These are phyloP conservation scores for Vulpes ferrilata DNA, from an alignment of 2,113 vertebrate species.

Conservation along the genomic window DNA sequence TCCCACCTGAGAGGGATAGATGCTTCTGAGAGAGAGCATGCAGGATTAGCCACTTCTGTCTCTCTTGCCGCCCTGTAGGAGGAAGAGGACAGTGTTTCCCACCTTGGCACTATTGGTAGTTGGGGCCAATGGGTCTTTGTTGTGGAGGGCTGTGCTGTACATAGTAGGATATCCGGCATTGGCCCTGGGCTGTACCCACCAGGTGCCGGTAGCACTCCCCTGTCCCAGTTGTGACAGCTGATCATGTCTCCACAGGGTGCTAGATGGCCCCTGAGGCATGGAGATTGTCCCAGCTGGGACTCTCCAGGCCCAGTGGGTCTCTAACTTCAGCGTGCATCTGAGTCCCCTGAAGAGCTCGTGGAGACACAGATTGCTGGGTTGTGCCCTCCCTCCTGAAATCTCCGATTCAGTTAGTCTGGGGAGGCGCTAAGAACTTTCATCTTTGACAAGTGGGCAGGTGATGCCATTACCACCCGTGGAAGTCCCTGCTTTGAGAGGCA, in stretches of 20 bases:
- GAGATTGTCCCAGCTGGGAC: neutral
- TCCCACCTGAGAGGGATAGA: neutral
- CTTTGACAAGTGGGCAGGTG: neutral
- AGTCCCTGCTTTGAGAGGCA: neutral
- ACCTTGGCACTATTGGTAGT: neutral
- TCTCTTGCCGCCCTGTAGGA: neutral
- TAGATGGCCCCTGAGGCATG: neutral
- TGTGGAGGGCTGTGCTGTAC: neutral
- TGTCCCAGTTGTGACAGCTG: neutral
- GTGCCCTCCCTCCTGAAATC: neutral
- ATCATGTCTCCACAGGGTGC: neutral
- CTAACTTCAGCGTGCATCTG: rapidly evolving
- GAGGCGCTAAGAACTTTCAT: neutral
- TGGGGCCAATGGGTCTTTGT: neutral
- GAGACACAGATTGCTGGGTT: neutral
- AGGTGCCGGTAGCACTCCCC: neutral
- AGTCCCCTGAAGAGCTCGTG: neutral
- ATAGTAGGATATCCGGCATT: neutral
- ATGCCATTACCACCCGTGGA: neutral
- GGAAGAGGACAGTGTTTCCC: too few relatives aligned
- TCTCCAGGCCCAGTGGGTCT: neutral
- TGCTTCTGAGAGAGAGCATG: neutral
- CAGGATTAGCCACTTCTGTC: too few relatives aligned
- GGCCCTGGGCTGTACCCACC: neutral
- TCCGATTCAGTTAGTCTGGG: neutral